Evolutionary conservation across 2,113 vertebrate genomes (phyloP), one percentile per base, ranked within the genome.

Genomic region (Noturus placidus): DNA sequence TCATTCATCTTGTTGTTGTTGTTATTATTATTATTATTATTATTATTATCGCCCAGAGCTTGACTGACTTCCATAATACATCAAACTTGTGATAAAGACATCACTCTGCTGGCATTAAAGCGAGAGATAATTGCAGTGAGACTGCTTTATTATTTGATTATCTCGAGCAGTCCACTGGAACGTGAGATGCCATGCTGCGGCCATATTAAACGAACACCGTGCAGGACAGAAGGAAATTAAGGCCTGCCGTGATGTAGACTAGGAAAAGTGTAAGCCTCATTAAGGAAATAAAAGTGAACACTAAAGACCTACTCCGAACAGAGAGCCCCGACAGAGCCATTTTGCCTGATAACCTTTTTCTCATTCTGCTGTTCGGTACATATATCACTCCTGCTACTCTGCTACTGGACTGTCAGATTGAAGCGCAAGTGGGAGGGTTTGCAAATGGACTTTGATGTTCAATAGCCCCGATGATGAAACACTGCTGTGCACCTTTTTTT

Each of bases 81-180:
- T 22, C 67, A 15, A 25, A 33, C n/a, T 27, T 33, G 22, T 33
- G 65, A 81, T 59, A 67, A 81, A 83, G 54, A 63, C 38, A 67
- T 83, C 42, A n/a, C 57, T 63, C 56, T 67, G 38, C 82, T 50
- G 61, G 13, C 27, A 27, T 30, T 56, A 35, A 85, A 74, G 2
- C 19, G 30, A 30, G 25, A 74, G 74, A 50, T 84, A 57, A 79
- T 65, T 52, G 42, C 25, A 3, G 38, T 33, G 38, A 54, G 61
- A 65, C 33, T 33, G 81, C 61, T 59, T 69, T 72, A 89, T 88
- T 63, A 86, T 85, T 87, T 72, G 25, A 88, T 88, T 83, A 83
- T 74, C 27, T 70, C 83, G 14, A 67, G 52, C 61, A 54, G 78
- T 30, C 56, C 46, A 69, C 17, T 52, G 20, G 57, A 82, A 56